A percentile compares a stretch with the other conserved stretches of the same genome.
phyloP scores from a whole-genome alignment of 2,113 vertebrate species.

The Hyperoodon ampullatus region DNA sequence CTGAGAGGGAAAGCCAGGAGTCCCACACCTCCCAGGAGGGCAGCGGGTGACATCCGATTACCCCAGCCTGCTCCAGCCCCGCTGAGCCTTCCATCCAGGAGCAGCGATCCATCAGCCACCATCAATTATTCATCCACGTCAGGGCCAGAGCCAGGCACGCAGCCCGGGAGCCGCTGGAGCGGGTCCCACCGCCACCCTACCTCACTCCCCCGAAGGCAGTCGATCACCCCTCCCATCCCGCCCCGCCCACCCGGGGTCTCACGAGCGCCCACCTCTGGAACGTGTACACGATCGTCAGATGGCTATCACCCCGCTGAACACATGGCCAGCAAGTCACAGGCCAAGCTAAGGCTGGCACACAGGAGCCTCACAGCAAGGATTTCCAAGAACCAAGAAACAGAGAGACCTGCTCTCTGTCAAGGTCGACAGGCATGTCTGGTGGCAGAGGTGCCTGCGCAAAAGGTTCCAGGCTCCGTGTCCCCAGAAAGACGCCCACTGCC shows the following conservation, averaged over 20 bases:
- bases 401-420: not conserved
- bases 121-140: constrained; percentile 70
- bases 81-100: constrained; percentile 47
- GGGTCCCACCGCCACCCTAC: not conserved
- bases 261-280: not conserved
- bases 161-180: not conserved
- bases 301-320: not conserved
- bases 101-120: constrained; percentile 58
- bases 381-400: not conserved
- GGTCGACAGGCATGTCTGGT: not conserved
- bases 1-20: constrained; percentile 63
- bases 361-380: not conserved
- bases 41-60: constrained; percentile 44
- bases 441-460: not conserved
- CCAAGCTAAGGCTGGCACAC: not conserved
- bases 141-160: not conserved
- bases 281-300: not conserved
- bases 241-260: not conserved
- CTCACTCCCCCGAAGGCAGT: not conserved
- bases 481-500: not conserved
- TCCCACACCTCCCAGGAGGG: constrained; percentile 16
- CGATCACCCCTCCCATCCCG: not conserved
- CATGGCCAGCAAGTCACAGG: not conserved
- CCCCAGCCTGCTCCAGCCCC: not conserved
- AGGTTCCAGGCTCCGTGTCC: not conserved